A percentile compares a stretch with the other conserved stretches of the same genome.
These are phyloP conservation scores for Hipposideros larvatus DNA, from an alignment of 2,797 vertebrate genomes.

Conservation along the genomic window DNA sequence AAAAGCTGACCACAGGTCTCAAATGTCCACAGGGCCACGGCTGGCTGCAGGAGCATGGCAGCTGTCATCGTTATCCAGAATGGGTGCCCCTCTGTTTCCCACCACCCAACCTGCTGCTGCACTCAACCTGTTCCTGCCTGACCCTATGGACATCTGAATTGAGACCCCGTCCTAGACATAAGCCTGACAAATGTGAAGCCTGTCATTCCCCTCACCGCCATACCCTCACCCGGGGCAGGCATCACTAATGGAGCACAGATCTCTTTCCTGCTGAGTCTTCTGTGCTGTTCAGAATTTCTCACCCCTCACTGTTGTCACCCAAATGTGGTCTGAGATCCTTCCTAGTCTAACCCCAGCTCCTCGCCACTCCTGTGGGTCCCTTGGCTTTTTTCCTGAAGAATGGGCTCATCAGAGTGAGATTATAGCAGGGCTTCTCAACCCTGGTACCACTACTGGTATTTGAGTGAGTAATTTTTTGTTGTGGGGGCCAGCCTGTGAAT, in stretches of 20 bases:
- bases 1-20: neutral
- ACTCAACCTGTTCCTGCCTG: neutral
- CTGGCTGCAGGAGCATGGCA: neutral
- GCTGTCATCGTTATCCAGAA: neutral
- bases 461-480: neutral
- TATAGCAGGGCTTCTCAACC: neutral
- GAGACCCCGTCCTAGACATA: neutral
- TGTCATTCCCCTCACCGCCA: neutral
- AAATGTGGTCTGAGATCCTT: neutral
- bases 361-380: neutral
- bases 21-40: neutral
- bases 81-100: fast-evolving
- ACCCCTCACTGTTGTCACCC: neutral
- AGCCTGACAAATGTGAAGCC: neutral
- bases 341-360: neutral
- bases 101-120: neutral
- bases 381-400: neutral
- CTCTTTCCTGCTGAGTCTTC: neutral
- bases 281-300: neutral
- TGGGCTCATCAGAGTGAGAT: neutral
- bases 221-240: neutral
- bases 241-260: conserved; percentile 13
- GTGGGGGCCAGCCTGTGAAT: fast-evolving
- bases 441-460: neutral
- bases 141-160: too few relatives aligned